Base-by-base conservation (phyloP, 2,888 invertebrate species). In the Ophion costatus region DNA sequence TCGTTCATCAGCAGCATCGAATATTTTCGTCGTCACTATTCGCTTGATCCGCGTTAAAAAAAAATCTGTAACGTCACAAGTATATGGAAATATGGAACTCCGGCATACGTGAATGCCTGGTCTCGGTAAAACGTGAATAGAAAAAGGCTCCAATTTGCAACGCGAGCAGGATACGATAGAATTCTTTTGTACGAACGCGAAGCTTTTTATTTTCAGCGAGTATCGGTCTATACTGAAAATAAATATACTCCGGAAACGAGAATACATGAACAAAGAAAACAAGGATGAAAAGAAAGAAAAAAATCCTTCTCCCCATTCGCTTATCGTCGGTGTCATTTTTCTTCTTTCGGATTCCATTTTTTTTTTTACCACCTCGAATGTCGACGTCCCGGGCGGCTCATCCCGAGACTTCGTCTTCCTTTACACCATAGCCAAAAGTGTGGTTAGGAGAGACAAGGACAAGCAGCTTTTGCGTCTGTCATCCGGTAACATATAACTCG, bases 191-290 rank as follows among this genome's bases (percentile, higher is more conserved):
- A 38, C 17, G n/a, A 38, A 29, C 29, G 29, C 29, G 29, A 38
- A 38, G 38, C 20, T 42, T 67, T 66, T 66, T 38, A 22, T 22
- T 64, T 38, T 33, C 64, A 33, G 33, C 17, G 38, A 33, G 9
- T 64, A 38, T 64, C 24, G 33, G 64, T n/a, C n/a, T 38, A n/a
- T 51, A 22, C 70, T 45, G 59, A 59, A 70, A 79, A 75, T 70
- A 64, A 75, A 83, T 83, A 79, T 20, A 79, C 56, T 59, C 75
- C 63, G 57, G 45, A 63, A 64, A 75, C 38, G 42, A 59, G 14
- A 64, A 29, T 82, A 61, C 33, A 24, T 56, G 57, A 11, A 70
- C 33, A 38, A 38, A 38, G 38, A 38, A 38, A 38, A 6, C 38
- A 38, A 38, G 9, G 38, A 38, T 6, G 7, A 38, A 7, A 38